phyloP scores from a whole-genome alignment of 2,113 vertebrate species.

The Melanerpes formicivorus region DNA sequence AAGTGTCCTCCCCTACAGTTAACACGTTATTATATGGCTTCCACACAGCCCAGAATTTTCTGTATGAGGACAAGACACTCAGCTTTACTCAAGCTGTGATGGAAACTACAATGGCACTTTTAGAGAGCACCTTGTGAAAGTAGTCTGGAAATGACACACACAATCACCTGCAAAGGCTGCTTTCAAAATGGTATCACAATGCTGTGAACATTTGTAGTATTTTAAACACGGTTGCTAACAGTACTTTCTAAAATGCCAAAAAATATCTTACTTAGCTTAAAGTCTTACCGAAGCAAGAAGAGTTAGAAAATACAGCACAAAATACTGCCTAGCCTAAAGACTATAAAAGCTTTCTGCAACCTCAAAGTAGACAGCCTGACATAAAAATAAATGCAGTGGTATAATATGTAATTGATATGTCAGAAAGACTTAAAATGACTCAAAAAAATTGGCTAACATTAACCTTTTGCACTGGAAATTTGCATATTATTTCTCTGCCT shows the following conservation, averaged over 20 bases:
- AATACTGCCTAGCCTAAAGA: neutral
- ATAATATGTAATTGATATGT: neutral
- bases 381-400: neutral
- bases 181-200: neutral
- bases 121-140: slow-evolving; percentile 15
- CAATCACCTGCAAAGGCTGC: neutral
- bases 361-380: neutral
- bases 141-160: neutral
- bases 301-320: neutral
- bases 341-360: slow-evolving; percentile 1
- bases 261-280: neutral
- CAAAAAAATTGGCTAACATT: neutral
- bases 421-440: slow-evolving; percentile 19
- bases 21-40: slow-evolving; percentile 15
- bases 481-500: neutral
- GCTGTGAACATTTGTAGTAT: neutral
- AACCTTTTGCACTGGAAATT: slow-evolving; percentile 1
- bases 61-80: slow-evolving; percentile 14
- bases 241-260: neutral
- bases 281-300: neutral
- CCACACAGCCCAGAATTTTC: slow-evolving; percentile 44
- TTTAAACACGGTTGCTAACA: neutral
- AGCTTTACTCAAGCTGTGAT: slow-evolving; percentile 17
- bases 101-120: slow-evolving; percentile 23
- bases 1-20: neutral